A percentile compares a stretch with the other conserved stretches of the same genome.
phyloP scores from a whole-genome alignment of 2,888 invertebrate genomes.

The Ptilodon capucinus region DNA sequence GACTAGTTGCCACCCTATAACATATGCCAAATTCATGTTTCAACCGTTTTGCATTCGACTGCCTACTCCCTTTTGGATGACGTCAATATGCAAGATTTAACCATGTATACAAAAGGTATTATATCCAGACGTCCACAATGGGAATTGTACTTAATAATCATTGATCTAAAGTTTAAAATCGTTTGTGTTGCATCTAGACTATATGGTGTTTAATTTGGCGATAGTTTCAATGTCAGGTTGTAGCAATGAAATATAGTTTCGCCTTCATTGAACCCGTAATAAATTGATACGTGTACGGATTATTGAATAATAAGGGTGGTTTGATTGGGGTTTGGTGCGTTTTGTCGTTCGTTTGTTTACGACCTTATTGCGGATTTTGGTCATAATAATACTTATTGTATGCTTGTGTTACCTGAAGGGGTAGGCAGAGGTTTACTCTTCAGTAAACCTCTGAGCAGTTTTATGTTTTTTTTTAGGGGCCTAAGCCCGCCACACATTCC shows the following conservation, averaged over 20 bases:
- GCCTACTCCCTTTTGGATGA: constrained; percentile 77
- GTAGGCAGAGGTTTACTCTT: too few relatives aligned
- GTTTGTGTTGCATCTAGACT: neutral
- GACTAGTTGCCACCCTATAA: constrained; percentile 73
- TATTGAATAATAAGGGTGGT: constrained; percentile 80
- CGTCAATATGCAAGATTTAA: constrained; percentile 74
- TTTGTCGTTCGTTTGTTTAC: constrained; percentile 27
- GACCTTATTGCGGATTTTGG: constrained; percentile 10
- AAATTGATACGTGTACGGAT: constrained; percentile 76
- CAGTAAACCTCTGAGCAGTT: too few relatives aligned
- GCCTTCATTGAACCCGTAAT: constrained; percentile 81
- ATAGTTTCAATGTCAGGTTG: constrained; percentile 66
- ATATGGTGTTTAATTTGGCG: constrained; percentile 46
- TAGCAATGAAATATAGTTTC: constrained; percentile 78
- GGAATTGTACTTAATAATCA: constrained; percentile 2
- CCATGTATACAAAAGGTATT: constrained; percentile 33
- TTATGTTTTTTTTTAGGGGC: too few relatives aligned
- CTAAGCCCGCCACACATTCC: too few relatives aligned
- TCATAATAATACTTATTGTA: neutral
- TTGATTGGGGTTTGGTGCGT: constrained; percentile 41
- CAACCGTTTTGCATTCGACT: constrained; percentile 80
- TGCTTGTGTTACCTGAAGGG: too few relatives aligned
- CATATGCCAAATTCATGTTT: constrained; percentile 82
- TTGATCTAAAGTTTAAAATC: constrained; percentile 11
- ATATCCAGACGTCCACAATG: constrained; percentile 13